Conservation (phyloP, 2,113 vertebrate genomes). For the Zosterops lateralis region DNA sequence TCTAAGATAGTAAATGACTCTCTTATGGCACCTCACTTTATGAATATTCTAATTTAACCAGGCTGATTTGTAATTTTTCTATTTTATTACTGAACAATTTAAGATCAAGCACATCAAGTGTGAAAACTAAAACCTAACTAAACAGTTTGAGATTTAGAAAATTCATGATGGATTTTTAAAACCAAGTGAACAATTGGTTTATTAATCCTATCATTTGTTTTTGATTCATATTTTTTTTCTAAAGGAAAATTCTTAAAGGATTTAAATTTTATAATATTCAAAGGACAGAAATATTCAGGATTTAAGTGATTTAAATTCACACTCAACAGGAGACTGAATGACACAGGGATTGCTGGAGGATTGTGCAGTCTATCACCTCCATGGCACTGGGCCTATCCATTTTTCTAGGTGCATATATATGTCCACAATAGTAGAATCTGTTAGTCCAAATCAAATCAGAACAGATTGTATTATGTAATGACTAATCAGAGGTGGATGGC, state of each 20-base stretch:
- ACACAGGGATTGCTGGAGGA: not conserved
- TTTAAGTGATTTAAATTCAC: slow-evolving; percentile 60
- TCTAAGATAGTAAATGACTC: slow-evolving; percentile 41
- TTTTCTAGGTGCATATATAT: not conserved
- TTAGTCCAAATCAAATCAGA: slow-evolving; percentile 26
- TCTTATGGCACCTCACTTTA: slow-evolving; percentile 42
- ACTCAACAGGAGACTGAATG: slow-evolving; percentile 21
- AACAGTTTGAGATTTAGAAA: slow-evolving; percentile 67
- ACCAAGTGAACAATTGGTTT: slow-evolving; percentile 58
- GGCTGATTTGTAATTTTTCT: slow-evolving; percentile 45
- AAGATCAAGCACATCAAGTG: slow-evolving; percentile 64
- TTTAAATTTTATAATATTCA: slow-evolving; percentile 63
- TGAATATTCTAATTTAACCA: slow-evolving; percentile 69
- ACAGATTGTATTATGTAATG: slow-evolving; percentile 37
- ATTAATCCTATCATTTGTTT: slow-evolving; percentile 58
- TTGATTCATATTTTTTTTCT: slow-evolving; percentile 20
- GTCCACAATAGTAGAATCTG: not conserved
- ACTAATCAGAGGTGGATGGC: not conserved
- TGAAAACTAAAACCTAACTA: slow-evolving; percentile 60
- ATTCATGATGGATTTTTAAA: slow-evolving; percentile 64
- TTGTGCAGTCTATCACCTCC: slow-evolving; percentile 35
- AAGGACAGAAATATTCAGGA: slow-evolving; percentile 39
- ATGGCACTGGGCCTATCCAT: not conserved
- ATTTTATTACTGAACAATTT: slow-evolving; percentile 62
- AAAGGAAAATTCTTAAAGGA: slow-evolving; percentile 52